Evolutionary conservation across 1,140 invertebrate genomes (phyloP).

Genomic region (Parasteatoda tepidariorum): DNA sequence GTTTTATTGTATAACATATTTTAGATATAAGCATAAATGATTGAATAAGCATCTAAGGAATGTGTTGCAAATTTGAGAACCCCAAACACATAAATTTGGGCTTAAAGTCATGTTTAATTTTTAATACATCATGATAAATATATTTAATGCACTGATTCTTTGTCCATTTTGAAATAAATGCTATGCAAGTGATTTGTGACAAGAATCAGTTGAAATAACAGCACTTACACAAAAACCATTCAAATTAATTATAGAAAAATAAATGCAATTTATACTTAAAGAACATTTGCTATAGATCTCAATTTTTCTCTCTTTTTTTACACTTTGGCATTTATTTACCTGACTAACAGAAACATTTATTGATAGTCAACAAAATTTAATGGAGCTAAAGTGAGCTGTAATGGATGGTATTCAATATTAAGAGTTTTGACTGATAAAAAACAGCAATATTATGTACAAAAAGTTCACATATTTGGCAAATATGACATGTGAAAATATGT

Average conservation of each 20-base stretch:
- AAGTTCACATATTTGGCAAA: constrained; percentile 45
- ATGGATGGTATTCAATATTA: constrained; percentile 46
- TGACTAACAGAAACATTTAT: constrained; percentile 18
- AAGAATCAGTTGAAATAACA: constrained; percentile 17
- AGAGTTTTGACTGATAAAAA: constrained; percentile 6
- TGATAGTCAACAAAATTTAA: constrained; percentile 26
- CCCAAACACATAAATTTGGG: constrained; percentile 26
- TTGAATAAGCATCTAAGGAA: background rate
- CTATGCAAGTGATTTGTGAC: background rate
- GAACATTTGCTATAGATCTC: constrained; percentile 29
- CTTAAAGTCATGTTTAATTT: background rate
- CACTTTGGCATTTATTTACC: background rate
- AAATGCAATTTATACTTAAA: constrained; percentile 49
- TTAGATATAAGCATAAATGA: background rate
- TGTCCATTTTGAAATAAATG: constrained; percentile 20
- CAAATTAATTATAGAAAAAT: constrained; percentile 52
- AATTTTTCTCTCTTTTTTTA: background rate
- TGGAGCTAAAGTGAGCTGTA: constrained; percentile 26
- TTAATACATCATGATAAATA: constrained; percentile 11
- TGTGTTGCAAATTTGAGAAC: background rate
- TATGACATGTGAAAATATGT: constrained; percentile 32
- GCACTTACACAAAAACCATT: constrained; percentile 20
- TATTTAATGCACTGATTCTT: background rate
- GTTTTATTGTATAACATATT: background rate
- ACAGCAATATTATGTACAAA: constrained; percentile 38